Evolutionary conservation across 2,113 vertebrate species (phyloP), one percentile per base, ranked within the genome.

Genomic region (Anser cygnoides): DNA sequence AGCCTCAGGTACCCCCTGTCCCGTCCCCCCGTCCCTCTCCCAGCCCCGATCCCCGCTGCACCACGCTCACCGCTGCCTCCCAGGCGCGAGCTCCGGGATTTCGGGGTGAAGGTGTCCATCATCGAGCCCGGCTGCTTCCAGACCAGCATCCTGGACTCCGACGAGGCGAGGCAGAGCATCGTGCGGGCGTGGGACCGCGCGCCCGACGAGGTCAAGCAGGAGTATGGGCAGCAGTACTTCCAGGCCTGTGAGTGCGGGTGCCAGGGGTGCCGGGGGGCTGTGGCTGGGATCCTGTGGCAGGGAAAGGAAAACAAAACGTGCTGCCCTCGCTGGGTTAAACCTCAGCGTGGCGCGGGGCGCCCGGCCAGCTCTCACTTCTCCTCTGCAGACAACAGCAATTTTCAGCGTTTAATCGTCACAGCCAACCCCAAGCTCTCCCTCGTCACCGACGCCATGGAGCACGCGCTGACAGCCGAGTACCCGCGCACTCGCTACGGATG

Each of bases 21-120:
- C 46, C 19, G 5, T 19, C 20, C 13, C 11, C 59, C 35, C 13
- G 8, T 15, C 28, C 44, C 23, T 43, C n/a, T 16, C 33, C 58
- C 58, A 8, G 17, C 31, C 19, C 33, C 21, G 7, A 12, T n/a
- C 33, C 11, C 29, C 3, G 55, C 55, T 11, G 44, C 15, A 15
- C 44, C 9, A 11, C 6, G 15, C 26, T 41, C 35, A 3, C 3
- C 59, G 87, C 79, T 74, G 84, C 96, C 87, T 50, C 25, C 70
- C 90, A 98, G 98, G 92, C 93, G 94, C 62, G 97, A 97, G 68
- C 92, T 98, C 87, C 61, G 29, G 39, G 73, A 50, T 35, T 98
- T 98, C 93, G 98, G 98, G 54, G 98, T 98, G 37, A 98, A 98
- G 83, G 91, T 98, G 62, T 93, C 98, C 50, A 97, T 98, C 37